These are phyloP conservation scores for Coleophora flavipennella DNA, from an alignment of 2,888 invertebrate genomes.

Conservation along the genomic window DNA sequence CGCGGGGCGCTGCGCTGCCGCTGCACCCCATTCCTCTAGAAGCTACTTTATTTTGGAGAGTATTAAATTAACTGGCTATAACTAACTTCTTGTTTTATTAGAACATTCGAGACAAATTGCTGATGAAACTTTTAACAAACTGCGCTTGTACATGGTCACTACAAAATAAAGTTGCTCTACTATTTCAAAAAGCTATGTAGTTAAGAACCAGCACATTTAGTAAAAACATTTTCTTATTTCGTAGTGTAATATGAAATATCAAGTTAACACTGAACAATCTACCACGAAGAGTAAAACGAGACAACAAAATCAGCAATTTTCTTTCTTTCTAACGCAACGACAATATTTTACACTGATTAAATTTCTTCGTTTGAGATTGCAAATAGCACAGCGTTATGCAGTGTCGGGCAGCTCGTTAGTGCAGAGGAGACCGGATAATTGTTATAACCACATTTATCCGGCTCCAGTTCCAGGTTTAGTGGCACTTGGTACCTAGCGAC, in stretches of 20 bases:
- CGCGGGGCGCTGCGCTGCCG: constrained; percentile 37
- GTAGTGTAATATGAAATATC: no score
- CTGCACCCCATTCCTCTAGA: constrained; percentile 24
- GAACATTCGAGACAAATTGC: constrained; percentile 10
- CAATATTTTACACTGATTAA: constrained; percentile 10
- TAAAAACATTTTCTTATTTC: no score
- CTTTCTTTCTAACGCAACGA: not conserved
- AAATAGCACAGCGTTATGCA: constrained; percentile 20
- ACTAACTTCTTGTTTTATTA: constrained; percentile 8
- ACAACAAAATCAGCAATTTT: not conserved
- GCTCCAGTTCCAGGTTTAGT: constrained; percentile 34
- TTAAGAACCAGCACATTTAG: not conserved
- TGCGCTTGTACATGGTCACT: constrained; percentile 1
- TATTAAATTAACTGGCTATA: constrained; percentile 31
- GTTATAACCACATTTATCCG: constrained; percentile 58
- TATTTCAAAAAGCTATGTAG: not conserved
- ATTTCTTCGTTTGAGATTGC: constrained; percentile 17
- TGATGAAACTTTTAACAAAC: constrained; percentile 17
- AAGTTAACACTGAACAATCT: no score
- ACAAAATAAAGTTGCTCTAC: not conserved
- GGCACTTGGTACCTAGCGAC: no score
- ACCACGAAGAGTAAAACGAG: no score
- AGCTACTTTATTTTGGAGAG: constrained; percentile 28
- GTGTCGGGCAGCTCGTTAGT: constrained; percentile 38
- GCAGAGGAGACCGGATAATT: constrained; percentile 50